Evolutionary conservation across 2,888 invertebrate species (phyloP).

Genomic region (Argynnis bischoffii): DNA sequence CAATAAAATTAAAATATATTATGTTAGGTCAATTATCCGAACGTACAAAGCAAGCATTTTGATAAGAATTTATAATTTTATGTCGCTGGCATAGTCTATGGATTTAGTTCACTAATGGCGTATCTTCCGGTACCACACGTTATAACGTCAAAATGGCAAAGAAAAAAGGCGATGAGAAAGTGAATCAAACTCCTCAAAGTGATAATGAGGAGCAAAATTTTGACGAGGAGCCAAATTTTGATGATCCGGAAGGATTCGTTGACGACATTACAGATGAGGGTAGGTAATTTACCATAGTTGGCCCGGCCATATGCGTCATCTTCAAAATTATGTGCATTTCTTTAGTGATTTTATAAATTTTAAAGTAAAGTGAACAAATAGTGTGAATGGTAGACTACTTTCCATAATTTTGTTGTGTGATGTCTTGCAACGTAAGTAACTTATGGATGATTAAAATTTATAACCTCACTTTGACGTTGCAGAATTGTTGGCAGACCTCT

Average conservation of each 20-base stretch:
- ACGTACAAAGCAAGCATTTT: conserved; percentile 33
- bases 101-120: conserved; percentile 78
- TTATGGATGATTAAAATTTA: conserved; percentile 37
- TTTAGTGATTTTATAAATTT: conserved; percentile 19
- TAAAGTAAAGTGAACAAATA: neutral
- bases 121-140: conserved; percentile 78
- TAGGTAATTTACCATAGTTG: conserved; percentile 73
- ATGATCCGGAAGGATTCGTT: conserved; percentile 95
- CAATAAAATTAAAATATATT: neutral
- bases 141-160: conserved; percentile 85
- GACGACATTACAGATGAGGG: conserved; percentile 97
- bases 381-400: neutral
- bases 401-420: neutral
- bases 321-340: conserved; percentile 30
- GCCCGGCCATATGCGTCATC: conserved; percentile 74
- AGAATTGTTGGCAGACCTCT: conserved; percentile 96
- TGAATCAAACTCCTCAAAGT: conserved; percentile 82
- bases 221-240: conserved; percentile 96
- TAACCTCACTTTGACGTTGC: conserved; percentile 83
- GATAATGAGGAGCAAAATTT: conserved; percentile 87
- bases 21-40: conserved; percentile 1
- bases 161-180: conserved; percentile 85
- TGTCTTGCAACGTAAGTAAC: conserved; percentile 1
- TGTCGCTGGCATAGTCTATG: conserved; percentile 53
- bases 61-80: conserved; percentile 28